Percentiles rank a stretch among this genome's conserved stretches.
phyloP scores from a whole-genome alignment of 2,797 vertebrate genomes.

The Fistularia tabacaria region DNA sequence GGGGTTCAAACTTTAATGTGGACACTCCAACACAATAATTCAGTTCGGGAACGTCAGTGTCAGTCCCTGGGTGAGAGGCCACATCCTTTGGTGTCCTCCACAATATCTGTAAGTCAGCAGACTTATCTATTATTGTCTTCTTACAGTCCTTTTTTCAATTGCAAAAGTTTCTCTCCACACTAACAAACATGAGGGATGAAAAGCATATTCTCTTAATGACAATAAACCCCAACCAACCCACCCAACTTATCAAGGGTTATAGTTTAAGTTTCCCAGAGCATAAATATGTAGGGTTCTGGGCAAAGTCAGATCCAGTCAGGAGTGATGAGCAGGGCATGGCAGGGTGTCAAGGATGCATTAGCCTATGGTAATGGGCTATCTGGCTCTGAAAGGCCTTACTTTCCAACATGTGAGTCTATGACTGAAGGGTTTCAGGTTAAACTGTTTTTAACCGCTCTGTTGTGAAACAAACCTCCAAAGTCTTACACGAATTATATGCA shows the following conservation, averaged over 20 bases:
- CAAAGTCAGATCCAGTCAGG: slow-evolving; percentile 62
- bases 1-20: too few species aligned
- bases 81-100: too few species aligned
- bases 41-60: too few species aligned
- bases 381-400: slow-evolving; percentile 59
- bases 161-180: not conserved
- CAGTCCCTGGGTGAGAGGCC: too few species aligned
- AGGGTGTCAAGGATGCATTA: slow-evolving; percentile 56
- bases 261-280: slow-evolving; percentile 35
- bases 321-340: slow-evolving; percentile 58
- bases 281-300: slow-evolving; percentile 41
- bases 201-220: slow-evolving; percentile 8
- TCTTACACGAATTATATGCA: not conserved
- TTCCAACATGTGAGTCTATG: slow-evolving; percentile 62
- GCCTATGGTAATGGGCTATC: slow-evolving; percentile 65
- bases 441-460: slow-evolving; percentile 31
- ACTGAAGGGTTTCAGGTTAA: slow-evolving; percentile 37
- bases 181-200: slow-evolving; percentile 1
- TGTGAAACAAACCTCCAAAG: slow-evolving; percentile 17
- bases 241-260: slow-evolving; percentile 9
- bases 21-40: too few species aligned
- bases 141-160: slow-evolving; percentile 3
- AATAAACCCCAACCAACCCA: too few species aligned
- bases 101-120: not conserved
- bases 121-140: too few species aligned